Base-by-base conservation (phyloP, 2,888 invertebrate genomes). In the Tetragonula carbonaria region DNA sequence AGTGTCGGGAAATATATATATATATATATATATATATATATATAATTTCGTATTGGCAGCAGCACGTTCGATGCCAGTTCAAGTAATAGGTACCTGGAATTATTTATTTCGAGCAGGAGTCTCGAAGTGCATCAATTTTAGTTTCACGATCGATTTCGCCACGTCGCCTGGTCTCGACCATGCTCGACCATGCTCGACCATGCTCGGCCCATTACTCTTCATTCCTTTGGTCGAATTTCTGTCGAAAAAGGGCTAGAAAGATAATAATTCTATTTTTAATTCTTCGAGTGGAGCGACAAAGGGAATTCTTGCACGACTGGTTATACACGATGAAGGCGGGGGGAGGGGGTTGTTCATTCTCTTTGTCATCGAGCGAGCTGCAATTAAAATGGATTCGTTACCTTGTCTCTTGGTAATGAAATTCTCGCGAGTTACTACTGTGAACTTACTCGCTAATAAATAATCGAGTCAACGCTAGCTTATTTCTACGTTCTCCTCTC, bases 371-470 rank as follows among this genome's bases (percentile, higher is more conserved):
- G 80, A 45, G 45, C 16, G 51, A 55, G 4, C n/a, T 55, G 68
- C 75, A 81, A 86, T 86, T 86, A 81, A 76, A 80, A 73, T 65
- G 75, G 68, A 78, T 81, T 70, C 78, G 74, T 85, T 78, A 76
- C 70, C 72, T 68, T 50, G 33, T 33, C 51, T 59, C 72, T 67
- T 57, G n/a, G n/a, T 55, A 79, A 85, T 76, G 21, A 38, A 75
- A 75, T 67, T 75, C 50, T 28, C 67, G 1, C 14, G 45, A 28
- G n/a, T 18, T 57, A 3, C n/a, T 57, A 3, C n/a, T 14, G 8
- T 16, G 23, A 21, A 14, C 4, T n/a, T 21, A 16, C 13, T 28
- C 51, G 3, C 28, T 45, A 51, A 53, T 14, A 33, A 38, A 55
- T 33, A 62, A 62, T 28, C 21, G 53, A 21, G 28, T 74, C 66